Percentiles rank a stretch among this genome's conserved stretches.
Evolutionary conservation across 2,888 invertebrate genomes (phyloP).

Genomic region (Drosophila mettleri): DNA sequence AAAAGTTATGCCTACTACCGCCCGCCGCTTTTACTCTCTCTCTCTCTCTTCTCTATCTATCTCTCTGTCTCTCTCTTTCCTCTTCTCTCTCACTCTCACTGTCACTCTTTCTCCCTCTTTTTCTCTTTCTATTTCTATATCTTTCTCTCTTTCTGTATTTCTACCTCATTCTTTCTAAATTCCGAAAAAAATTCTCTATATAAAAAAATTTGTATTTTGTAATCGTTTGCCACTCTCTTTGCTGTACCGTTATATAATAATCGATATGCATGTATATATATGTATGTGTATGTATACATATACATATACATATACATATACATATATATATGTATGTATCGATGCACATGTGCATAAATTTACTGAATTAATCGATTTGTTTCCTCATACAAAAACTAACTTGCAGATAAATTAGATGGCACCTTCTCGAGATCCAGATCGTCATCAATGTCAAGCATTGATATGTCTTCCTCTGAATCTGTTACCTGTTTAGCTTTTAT

Average conservation of each 20-base stretch:
- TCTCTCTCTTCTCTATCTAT: constrained; percentile 56
- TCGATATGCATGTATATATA: constrained; percentile 14
- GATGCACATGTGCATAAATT: not conserved
- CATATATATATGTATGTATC: constrained; percentile 2
- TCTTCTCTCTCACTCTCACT: constrained; percentile 38
- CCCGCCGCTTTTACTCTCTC: constrained; percentile 74
- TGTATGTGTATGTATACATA: not conserved
- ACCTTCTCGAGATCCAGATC: constrained; percentile 98
- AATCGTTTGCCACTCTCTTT: constrained; percentile 59
- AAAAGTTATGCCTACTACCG: constrained; percentile 80
- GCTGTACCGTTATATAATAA: constrained; percentile 44
- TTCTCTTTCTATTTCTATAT: constrained; percentile 39
- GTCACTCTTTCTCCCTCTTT: constrained; percentile 50
- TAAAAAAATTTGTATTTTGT: constrained; percentile 47
- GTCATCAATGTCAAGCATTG: constrained; percentile 98
- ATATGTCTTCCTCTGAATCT: constrained; percentile 98
- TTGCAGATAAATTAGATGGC: constrained; percentile 98
- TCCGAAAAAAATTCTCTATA: constrained; percentile 36
- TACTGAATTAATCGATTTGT: constrained; percentile 68
- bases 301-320: not conserved
- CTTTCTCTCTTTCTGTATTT: constrained; percentile 45
- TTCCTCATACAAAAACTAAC: constrained; percentile 86
- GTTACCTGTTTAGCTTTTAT: constrained; percentile 98
- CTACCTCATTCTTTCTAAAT: constrained; percentile 35
- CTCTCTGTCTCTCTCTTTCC: constrained; percentile 36